Evolutionary conservation across 2,797 vertebrate species (phyloP), one percentile per base, ranked within the genome.

Genomic region (Bufotes viridis): DNA sequence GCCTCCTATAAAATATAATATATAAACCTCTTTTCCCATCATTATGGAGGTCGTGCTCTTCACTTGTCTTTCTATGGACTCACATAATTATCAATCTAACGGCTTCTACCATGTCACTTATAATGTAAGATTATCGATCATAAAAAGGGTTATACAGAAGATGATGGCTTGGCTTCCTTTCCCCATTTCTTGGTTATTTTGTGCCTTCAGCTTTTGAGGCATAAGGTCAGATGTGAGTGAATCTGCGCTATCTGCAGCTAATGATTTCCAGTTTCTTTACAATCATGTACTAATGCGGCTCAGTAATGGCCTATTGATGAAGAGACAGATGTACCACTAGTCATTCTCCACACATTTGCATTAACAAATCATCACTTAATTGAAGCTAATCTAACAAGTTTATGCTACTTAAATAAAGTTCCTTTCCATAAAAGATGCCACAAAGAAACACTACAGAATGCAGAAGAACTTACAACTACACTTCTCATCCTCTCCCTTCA

Each of bases 351-450:
- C 93, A 94, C 93, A 96, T 95, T 95, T 95, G 95, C 94, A 95
- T 95, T 95, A 95, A 95, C 94, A 96, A 95, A 95, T 95, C 95
- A 96, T 95, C 94, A 95, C 95, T 95, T 95, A 96, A 96, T 95
- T 95, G 94, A 95, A 95, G 94, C 94, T 94, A 94, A 94, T 95
- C 94, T 94, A 95, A 95, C 94, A 95, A 95, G 94, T 95, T 96
- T 96, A 96, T 95, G 95, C 93, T 94, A 95, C 94, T 95, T 95
- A 96, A 95, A 95, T 94, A 96, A 95, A 95, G 95, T 96, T 95
- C 91, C 93, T 94, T 95, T 94, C 93, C 93, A 94, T 95, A 95
- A 95, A 95, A 94, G 93, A 94, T 93, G 93, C 90, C 80, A 92
- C 92, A 91, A 90, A 93, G 94, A 94, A 93, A 93, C 92, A 94